Evolutionary conservation across 2,113 vertebrate species (phyloP), one percentile per base, ranked within the genome.

Genomic region (Pelodiscus sinensis): DNA sequence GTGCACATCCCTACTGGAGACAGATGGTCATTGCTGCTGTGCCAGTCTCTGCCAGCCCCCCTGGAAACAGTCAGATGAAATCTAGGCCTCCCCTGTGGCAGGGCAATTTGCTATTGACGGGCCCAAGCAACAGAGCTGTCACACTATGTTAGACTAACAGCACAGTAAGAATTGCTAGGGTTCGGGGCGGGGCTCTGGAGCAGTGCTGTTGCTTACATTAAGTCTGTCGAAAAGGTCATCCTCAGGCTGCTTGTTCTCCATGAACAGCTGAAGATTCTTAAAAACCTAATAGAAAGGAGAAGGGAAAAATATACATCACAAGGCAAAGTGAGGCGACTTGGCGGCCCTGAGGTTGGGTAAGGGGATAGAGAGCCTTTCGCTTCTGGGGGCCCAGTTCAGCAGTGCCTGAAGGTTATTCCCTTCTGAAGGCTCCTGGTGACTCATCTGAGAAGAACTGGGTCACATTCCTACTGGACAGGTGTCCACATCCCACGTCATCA

Each of bases 141-240:
- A 7, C 24, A 44, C 38, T 12, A 68, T 16, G 18, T 35, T 35
- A 4, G 8, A 35, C 65, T 35, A 71, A 22, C 10, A 44, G 38
- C 71, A 75, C 22, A 38, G n/a, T 25, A 75, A 75, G 19, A 44
- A 44, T 44, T 6, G 5, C 73, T 8, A 77, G 21, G 38, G 12
- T 9, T 77, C 25, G 38, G 27, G 0, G 87, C 22, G 22, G 29
- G 57, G 44, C 55, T 78, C 79, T 79, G 82, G 51, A 52, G 82
- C 12, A 5, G 29, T 31, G 25, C 2, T 16, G n/a, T 1, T 51
- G 97, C 99, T 98, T 98, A 99, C 99, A 97, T 99, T 99, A 89
- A 99, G 99, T 94, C 99, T 97, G 96, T 99, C 99, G 88, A 99
- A 99, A 89, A 99, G 99, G 96, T 99, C 99, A 84, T 99, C 99